Percentiles rank a stretch among this genome's conserved stretches.
These are phyloP conservation scores for Drosophila affinis DNA, from an alignment of 2,888 invertebrate genomes.

Conservation along the genomic window DNA sequence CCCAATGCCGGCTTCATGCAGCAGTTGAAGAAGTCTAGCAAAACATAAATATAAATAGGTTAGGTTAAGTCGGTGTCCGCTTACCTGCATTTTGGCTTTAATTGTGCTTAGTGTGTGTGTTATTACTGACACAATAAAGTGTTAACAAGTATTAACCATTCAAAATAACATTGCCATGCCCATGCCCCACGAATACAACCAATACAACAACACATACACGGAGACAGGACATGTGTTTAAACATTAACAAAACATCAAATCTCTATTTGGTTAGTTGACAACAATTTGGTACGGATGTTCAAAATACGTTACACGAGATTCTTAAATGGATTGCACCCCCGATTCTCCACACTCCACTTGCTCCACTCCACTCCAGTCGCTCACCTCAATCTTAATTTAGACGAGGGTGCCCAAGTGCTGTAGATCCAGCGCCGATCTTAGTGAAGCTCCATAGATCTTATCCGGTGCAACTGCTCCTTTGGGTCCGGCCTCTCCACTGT, in stretches of 20 bases:
- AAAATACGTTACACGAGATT: conserved; percentile 18
- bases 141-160: not conserved
- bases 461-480: conserved; percentile 15
- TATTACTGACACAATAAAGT: conserved; percentile 5
- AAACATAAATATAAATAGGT: conserved; percentile 3
- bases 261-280: conserved; percentile 37
- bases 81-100: conserved; percentile 3
- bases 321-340: not conserved
- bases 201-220: not conserved
- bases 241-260: conserved; percentile 34
- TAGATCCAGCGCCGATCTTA: conserved; percentile 4
- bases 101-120: not conserved
- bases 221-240: not conserved
- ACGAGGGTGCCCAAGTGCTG: conserved; percentile 61
- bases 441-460: not conserved
- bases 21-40: conserved; percentile 84
- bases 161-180: too few relatives aligned
- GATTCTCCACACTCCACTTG: not conserved
- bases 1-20: conserved; percentile 92
- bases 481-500: not conserved
- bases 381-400: conserved; percentile 17
- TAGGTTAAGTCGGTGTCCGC: not conserved
- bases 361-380: not conserved
- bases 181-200: not conserved
- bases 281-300: conserved; percentile 26